phyloP scores from a whole-genome alignment of 2,888 invertebrate genomes.

The Microctonus brassicae region DNA sequence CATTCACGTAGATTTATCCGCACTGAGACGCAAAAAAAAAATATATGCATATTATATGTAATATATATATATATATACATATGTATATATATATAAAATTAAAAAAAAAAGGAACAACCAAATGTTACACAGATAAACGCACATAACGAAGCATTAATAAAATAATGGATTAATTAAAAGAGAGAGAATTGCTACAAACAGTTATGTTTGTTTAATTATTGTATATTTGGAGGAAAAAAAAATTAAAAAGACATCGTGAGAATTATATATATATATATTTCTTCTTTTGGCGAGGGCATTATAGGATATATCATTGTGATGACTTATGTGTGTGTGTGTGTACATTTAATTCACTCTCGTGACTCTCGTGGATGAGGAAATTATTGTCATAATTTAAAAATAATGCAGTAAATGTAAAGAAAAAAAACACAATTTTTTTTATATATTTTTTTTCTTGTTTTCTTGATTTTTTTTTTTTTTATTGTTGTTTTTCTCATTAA shows the following conservation, averaged over 20 bases:
- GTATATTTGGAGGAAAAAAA: background rate
- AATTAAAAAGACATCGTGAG: background rate
- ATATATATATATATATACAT: background rate
- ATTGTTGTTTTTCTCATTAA: too few relatives aligned
- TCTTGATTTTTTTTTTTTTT: slow-evolving; percentile 4
- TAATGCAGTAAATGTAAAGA: slow-evolving; percentile 46
- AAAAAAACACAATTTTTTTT: too few relatives aligned
- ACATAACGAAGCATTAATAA: background rate
- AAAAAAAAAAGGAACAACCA: slow-evolving; percentile 40
- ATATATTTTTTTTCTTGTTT: slow-evolving; percentile 33
- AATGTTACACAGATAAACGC: slow-evolving; percentile 28
- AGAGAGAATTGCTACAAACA: background rate
- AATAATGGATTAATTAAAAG: background rate
- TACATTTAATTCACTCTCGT: slow-evolving; percentile 19
- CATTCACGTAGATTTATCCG: slow-evolving; percentile 65
- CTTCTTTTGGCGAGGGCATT: slow-evolving; percentile 2
- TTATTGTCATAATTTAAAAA: slow-evolving; percentile 36
- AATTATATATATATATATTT: too few relatives aligned
- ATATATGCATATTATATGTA: too few relatives aligned
- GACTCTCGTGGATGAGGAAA: slow-evolving; percentile 29
- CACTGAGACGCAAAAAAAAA: slow-evolving; percentile 46
- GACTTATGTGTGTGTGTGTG: slow-evolving; percentile 1
- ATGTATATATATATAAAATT: background rate
- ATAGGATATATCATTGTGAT: background rate
- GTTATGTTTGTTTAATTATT: background rate